phyloP scores from a whole-genome alignment of 2,888 invertebrate species.

The Teinopalpus imperialis region DNA sequence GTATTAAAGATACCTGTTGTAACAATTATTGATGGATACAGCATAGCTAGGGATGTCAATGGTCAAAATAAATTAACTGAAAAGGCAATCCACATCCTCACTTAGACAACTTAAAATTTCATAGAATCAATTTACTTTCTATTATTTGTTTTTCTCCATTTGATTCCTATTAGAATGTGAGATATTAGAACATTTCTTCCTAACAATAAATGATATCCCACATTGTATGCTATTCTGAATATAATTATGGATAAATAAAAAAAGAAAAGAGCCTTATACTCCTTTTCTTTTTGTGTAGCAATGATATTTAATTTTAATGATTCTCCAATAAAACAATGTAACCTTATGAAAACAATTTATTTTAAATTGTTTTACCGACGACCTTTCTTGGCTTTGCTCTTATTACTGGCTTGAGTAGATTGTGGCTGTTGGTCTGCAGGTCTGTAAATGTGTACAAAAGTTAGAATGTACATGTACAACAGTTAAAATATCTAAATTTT shows the following conservation, averaged over 20 bases:
- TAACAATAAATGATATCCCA: too few species aligned
- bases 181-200: too few species aligned
- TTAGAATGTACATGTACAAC: not conserved
- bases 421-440: conserved; percentile 73
- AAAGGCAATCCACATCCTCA: conserved; percentile 56
- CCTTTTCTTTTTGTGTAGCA: conserved; percentile 10
- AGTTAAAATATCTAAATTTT: not conserved
- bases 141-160: too few species aligned
- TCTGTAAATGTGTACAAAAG: conserved; percentile 43
- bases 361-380: conserved; percentile 53
- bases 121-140: too few species aligned
- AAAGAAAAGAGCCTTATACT: too few species aligned
- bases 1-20: conserved; percentile 48
- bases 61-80: conserved; percentile 62
- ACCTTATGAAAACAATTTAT: conserved; percentile 25
- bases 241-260: too few species aligned
- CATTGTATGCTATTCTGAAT: too few species aligned
- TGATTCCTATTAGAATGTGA: too few species aligned
- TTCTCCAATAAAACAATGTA: too few species aligned
- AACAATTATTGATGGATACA: conserved; percentile 71
- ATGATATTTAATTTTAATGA: too few species aligned
- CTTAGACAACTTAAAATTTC: too few species aligned
- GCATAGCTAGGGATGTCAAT: conserved; percentile 67
- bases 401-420: conserved; percentile 55
- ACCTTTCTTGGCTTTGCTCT: conserved; percentile 75